Evolutionary conservation across 2,888 invertebrate genomes (phyloP).

Genomic region (Diploptera punctata): DNA sequence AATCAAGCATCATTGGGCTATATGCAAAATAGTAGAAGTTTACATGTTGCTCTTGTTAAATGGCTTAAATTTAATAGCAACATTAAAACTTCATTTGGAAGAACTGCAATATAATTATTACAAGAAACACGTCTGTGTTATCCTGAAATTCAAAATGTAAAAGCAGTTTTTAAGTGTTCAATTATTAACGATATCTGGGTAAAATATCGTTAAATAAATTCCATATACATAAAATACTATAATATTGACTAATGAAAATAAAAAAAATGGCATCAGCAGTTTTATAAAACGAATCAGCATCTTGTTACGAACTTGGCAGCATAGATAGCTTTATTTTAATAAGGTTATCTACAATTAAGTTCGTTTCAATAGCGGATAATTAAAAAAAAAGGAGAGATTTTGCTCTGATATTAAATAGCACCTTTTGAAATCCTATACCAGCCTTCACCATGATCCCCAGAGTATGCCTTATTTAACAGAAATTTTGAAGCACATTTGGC

Average conservation of each 20-base stretch:
- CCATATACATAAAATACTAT: not conserved
- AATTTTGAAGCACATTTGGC: not conserved
- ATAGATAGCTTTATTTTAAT: not conserved
- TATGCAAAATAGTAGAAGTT: no score
- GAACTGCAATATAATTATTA: no score
- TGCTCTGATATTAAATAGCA: constrained; percentile 24
- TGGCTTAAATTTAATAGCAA: no score
- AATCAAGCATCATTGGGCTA: no score
- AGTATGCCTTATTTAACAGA: not conserved
- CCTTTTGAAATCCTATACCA: constrained; percentile 27
- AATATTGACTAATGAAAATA: constrained; percentile 8
- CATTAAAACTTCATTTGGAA: no score
- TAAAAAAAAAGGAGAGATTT: not conserved
- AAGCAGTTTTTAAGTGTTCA: no score
- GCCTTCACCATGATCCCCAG: constrained; percentile 34
- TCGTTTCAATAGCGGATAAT: not conserved
- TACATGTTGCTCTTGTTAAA: no score
- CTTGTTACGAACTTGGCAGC: not conserved
- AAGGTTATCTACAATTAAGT: not conserved
- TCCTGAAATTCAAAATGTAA: no score
- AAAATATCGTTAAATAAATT: no score
- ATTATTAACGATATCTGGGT: no score
- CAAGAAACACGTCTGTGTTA: no score
- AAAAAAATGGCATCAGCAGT: constrained; percentile 10
- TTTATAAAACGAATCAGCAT: not conserved